phyloP scores from a whole-genome alignment of 1,140 invertebrate species.

The Hesperophylax magnus region DNA sequence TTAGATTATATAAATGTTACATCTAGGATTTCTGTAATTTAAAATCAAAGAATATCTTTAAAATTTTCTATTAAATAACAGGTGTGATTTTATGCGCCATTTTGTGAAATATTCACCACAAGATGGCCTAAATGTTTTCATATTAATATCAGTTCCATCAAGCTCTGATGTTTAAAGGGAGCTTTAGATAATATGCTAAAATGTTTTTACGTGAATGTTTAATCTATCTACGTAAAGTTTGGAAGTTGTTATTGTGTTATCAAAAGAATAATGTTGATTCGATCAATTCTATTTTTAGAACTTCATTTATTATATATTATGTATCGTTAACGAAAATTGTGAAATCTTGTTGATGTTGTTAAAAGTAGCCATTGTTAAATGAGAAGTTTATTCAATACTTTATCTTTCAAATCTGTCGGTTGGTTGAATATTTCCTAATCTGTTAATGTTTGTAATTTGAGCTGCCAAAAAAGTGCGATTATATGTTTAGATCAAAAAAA shows the following conservation, averaged over 20 bases:
- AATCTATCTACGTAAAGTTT: not conserved
- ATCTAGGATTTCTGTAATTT: not conserved
- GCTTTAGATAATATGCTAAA: no score
- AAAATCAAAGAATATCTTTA: not conserved
- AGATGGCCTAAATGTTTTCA: no score
- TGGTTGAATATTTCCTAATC: no score
- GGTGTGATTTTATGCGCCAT: no score
- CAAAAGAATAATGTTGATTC: not conserved
- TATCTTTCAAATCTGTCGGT: no score
- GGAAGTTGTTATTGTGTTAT: not conserved
- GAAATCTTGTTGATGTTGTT: conserved; percentile 5
- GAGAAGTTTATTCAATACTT: not conserved
- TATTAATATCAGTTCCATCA: no score
- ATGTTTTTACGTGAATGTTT: not conserved
- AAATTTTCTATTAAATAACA: not conserved
- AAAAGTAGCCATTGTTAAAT: not conserved
- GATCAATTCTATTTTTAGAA: conserved; percentile 5
- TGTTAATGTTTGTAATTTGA: no score
- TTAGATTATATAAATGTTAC: no score
- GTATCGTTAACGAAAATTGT: not conserved
- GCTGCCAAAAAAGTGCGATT: no score
- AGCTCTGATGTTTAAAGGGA: no score
- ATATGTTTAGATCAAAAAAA: no score
- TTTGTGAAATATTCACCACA: no score
- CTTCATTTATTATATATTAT: conserved; percentile 1